Conservation (phyloP, 2,113 vertebrate species). For the Pantherophis guttatus region DNA sequence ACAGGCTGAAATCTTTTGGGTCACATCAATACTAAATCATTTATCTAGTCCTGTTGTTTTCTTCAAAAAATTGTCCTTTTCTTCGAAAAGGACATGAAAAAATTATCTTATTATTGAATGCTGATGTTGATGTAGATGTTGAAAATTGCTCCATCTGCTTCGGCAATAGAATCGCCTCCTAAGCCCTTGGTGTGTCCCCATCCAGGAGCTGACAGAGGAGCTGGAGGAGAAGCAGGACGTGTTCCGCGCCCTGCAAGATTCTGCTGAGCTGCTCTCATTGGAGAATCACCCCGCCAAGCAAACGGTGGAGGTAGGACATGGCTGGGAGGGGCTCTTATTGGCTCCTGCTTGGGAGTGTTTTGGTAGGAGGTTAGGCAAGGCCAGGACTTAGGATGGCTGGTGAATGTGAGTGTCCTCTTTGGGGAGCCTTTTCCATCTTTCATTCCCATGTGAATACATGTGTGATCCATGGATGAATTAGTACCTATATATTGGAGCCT, state of each 20-base stretch:
- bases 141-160: too few species aligned
- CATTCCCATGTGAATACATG: too few species aligned
- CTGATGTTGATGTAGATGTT: too few species aligned
- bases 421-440: not conserved
- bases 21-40: not conserved
- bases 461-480: too few species aligned
- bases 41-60: not conserved
- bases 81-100: not conserved
- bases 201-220: slow-evolving; percentile 84
- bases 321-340: not conserved
- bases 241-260: slow-evolving; percentile 89
- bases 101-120: not conserved
- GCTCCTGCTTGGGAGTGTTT: not conserved
- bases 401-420: not conserved
- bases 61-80: not conserved
- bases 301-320: slow-evolving; percentile 84
- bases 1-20: not conserved
- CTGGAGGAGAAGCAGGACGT: slow-evolving; percentile 89
- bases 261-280: slow-evolving; percentile 81
- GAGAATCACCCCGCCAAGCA: slow-evolving; percentile 97
- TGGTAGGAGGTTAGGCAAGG: not conserved
- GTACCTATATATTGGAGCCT: not conserved
- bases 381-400: not conserved
- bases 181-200: slow-evolving; percentile 1
- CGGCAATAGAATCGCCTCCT: rapidly evolving